Conservation (phyloP, 2,888 invertebrate species). For the Ferrisia virgata region DNA sequence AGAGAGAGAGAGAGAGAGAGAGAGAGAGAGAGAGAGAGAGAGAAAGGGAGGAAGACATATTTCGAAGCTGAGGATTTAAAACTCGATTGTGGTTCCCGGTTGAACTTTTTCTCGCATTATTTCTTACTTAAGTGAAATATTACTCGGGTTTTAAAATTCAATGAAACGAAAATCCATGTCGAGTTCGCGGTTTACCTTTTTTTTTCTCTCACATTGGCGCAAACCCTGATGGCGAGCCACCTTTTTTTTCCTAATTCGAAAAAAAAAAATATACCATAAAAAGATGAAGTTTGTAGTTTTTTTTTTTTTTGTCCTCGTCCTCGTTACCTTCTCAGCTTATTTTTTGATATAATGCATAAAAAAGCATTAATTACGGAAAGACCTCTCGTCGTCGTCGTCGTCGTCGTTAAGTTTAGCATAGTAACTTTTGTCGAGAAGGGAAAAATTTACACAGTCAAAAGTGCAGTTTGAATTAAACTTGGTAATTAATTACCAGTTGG, state of each 20-base stretch:
- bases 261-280: neutral
- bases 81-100: neutral
- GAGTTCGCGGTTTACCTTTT: neutral
- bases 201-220: neutral
- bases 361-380: conserved; percentile 1
- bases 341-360: conserved; percentile 13
- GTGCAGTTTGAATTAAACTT: conserved; percentile 25
- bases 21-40: no score
- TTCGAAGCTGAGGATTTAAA: neutral
- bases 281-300: neutral
- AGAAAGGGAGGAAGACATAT: no score
- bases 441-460: conserved; percentile 13
- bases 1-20: no score
- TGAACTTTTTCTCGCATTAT: neutral
- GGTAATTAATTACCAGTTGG: conserved; percentile 23
- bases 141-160: neutral
- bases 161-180: conserved; percentile 14
- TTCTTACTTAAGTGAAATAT: neutral
- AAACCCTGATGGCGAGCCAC: neutral
- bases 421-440: conserved; percentile 5
- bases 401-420: neutral
- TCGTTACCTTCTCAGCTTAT: neutral
- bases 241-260: neutral
- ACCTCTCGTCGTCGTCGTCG: no score
- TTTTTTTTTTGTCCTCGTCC: no score